A percentile compares a stretch with the other conserved stretches of the same genome.
phyloP scores from a whole-genome alignment of 2,888 invertebrate genomes.

The Orgyia antiqua region DNA sequence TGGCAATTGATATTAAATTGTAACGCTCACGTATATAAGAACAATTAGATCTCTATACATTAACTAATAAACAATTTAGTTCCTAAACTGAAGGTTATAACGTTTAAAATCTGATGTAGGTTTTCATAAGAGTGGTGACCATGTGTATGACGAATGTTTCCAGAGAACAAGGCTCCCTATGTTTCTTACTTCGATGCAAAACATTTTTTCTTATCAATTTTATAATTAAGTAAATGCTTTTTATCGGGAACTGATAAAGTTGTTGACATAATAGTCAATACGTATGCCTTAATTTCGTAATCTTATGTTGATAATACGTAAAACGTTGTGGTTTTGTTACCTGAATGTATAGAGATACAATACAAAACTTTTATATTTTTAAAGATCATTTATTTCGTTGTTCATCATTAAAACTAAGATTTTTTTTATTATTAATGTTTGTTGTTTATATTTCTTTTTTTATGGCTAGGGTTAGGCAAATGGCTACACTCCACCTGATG shows the following conservation, averaged over 20 bases:
- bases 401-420: too few species aligned
- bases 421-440: too few species aligned
- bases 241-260: not conserved
- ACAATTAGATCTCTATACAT: slow-evolving; percentile 12
- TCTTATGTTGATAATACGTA: too few species aligned
- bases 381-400: too few species aligned
- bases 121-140: not conserved
- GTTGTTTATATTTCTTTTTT: too few species aligned
- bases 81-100: slow-evolving; percentile 8
- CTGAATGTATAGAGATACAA: too few species aligned
- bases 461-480: too few species aligned
- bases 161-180: not conserved
- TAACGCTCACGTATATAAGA: slow-evolving; percentile 16
- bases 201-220: too few species aligned
- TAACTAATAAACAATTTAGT: slow-evolving; percentile 8
- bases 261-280: not conserved
- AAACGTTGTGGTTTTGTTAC: too few species aligned
- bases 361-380: too few species aligned
- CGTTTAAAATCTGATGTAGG: slow-evolving; percentile 12
- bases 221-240: slow-evolving; percentile 1
- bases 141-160: slow-evolving; percentile 8
- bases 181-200: too few species aligned
- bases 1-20: slow-evolving; percentile 30
- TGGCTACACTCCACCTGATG: too few species aligned
- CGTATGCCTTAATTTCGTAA: not conserved